phyloP scores from a whole-genome alignment of 2,888 invertebrate species.

The Nomada goodeniana region DNA sequence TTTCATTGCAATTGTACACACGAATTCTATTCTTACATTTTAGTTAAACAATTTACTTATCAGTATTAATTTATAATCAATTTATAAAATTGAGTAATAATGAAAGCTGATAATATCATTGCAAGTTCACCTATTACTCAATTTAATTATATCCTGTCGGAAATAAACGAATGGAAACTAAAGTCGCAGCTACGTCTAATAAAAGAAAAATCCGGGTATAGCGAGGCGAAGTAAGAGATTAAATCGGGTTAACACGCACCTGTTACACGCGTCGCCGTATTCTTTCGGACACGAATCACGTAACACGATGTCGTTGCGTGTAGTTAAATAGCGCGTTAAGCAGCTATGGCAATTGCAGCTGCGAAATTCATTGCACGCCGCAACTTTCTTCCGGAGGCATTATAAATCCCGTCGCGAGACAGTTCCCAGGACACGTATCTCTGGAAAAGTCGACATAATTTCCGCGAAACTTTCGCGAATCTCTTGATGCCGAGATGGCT shows the following conservation, averaged over 20 bases:
- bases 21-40: too few relatives aligned
- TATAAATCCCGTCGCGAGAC: conserved; percentile 62
- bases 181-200: too few relatives aligned
- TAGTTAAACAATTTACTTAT: too few relatives aligned
- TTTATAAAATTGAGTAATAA: too few relatives aligned
- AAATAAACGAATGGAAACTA: too few relatives aligned
- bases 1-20: too few relatives aligned
- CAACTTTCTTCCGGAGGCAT: conserved; percentile 50
- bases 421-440: conserved; percentile 60
- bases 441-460: conserved; percentile 64
- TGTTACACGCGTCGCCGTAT: background rate
- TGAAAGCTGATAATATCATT: too few relatives aligned
- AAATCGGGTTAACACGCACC: conserved; percentile 5
- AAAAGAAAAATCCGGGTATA: too few relatives aligned
- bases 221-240: background rate
- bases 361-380: conserved; percentile 36
- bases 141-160: too few relatives aligned
- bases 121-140: too few relatives aligned
- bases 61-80: too few relatives aligned
- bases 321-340: conserved; percentile 20
- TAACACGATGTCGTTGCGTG: background rate
- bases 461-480: conserved; percentile 64
- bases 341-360: conserved; percentile 24
- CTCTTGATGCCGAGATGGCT: conserved; percentile 44
- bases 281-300: background rate